phyloP scores from a whole-genome alignment of 2,113 vertebrate genomes.

The Bothrops jararaca region DNA sequence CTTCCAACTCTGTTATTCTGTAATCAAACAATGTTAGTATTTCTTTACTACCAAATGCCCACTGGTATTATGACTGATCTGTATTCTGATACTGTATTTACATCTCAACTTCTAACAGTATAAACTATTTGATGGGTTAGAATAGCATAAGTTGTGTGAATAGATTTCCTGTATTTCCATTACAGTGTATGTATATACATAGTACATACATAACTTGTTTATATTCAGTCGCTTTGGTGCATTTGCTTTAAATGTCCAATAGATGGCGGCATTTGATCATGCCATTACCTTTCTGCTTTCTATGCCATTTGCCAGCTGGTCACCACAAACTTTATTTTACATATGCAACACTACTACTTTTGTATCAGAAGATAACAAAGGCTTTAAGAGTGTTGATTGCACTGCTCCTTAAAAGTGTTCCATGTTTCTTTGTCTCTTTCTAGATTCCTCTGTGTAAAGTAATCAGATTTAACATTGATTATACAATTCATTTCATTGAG shows the following conservation, averaged over 20 bases:
- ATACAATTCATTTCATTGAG: slow-evolving; percentile 99
- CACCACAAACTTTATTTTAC: neutral
- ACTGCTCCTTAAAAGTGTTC: slow-evolving; percentile 5
- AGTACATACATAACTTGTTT: neutral
- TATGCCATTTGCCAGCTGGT: neutral
- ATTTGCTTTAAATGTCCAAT: slow-evolving; percentile 52
- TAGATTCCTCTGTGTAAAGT: slow-evolving; percentile 98
- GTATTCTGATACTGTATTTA: neutral
- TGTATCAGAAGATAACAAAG: slow-evolving; percentile 18
- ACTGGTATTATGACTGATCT: neutral
- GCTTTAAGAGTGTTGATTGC: neutral
- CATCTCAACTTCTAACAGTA: neutral
- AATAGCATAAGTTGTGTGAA: neutral
- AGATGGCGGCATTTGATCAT: slow-evolving; percentile 69
- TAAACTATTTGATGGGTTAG: neutral
- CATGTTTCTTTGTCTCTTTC: slow-evolving; percentile 41
- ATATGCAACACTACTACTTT: slow-evolving; percentile 2
- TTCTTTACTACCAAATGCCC: neutral
- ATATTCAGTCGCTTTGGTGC: neutral
- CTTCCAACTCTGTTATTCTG: neutral
- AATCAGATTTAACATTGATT: slow-evolving; percentile 99
- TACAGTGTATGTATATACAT: neutral
- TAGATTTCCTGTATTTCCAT: neutral
- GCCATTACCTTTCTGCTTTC: slow-evolving; percentile 6
- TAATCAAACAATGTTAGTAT: neutral